Base-by-base conservation (phyloP, 2,797 vertebrate genomes). In the Cyclura pinguis region DNA sequence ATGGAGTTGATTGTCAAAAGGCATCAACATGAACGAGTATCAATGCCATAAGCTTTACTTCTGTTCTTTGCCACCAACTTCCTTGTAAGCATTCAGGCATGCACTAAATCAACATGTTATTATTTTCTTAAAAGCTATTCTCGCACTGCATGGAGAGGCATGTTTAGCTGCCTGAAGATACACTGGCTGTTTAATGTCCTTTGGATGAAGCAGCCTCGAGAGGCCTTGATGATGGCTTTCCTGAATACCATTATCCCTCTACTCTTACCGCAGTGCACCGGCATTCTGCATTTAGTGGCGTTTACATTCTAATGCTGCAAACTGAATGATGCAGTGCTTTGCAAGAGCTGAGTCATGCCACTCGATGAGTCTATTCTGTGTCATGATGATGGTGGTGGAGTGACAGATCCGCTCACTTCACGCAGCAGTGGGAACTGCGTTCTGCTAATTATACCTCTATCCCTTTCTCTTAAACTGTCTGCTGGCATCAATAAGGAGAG, bases 291-390 rank as follows among this genome's bases (percentile, higher is more conserved):
- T 73, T 88, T 50, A 73, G 20, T 67, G 18, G 32, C 69, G 16
- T 20, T 76, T 91, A 42, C 0, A 74, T 57, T 90, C 77, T 24
- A 74, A 88, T 80, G 35, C 88, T 69, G 85, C 3, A 8, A 85
- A 27, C 80, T 50, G 72, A 16, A 0, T 94, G 94, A 72, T 62
- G 88, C 92, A 93, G 92, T 91, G 92, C 42, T 89, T 93, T 91
- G 88, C 91, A 88, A 0, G 22, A 90, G 92, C 93, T 95, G 95
- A 96, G 94, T 95, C 95, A 95, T 7, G 5, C 85, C 88, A 80
- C 1, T 9, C 87, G 89, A 82, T 77, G 12, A 94, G 76, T 8
- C 0, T 0, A 12, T 0, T 8, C 82, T 86, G 88, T 73, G 6
- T 77, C 0, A 0, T 1, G 80, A 89, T 0, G 80, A 89, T 0